Conservation (phyloP, 2,113 vertebrate species). For the Psilopsiagon aymara region DNA sequence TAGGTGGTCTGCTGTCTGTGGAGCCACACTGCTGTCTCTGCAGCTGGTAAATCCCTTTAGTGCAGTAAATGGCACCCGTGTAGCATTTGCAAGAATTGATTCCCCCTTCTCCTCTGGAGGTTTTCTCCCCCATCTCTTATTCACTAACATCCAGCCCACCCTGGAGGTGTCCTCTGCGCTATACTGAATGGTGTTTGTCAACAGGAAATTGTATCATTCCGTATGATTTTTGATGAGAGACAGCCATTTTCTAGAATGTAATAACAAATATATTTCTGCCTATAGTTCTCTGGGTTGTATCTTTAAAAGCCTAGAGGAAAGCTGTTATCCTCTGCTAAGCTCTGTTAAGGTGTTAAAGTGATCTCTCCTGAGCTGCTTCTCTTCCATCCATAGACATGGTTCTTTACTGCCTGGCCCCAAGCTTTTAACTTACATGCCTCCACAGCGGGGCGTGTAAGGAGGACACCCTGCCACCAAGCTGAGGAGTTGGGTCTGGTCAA, state of each 20-base stretch:
- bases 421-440: fast-evolving
- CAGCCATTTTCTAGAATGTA: neutral
- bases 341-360: neutral
- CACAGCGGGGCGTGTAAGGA: neutral
- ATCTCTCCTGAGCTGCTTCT: neutral
- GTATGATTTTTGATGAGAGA: neutral
- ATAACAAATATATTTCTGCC: neutral
- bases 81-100: neutral
- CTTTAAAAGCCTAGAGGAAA: neutral
- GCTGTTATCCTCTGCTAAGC: neutral
- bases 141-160: neutral
- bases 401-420: fast-evolving
- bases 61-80: neutral
- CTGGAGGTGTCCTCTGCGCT: neutral
- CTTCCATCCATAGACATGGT: fast-evolving
- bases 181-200: neutral
- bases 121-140: too few species aligned
- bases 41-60: neutral
- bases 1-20: neutral
- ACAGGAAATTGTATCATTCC: neutral
- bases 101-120: neutral
- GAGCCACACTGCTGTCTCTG: neutral
- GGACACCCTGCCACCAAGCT: neutral
- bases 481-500: neutral
- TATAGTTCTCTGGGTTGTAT: neutral